These are phyloP conservation scores for Xanthorhoe designata DNA, from an alignment of 2,888 invertebrate species.

Conservation along the genomic window DNA sequence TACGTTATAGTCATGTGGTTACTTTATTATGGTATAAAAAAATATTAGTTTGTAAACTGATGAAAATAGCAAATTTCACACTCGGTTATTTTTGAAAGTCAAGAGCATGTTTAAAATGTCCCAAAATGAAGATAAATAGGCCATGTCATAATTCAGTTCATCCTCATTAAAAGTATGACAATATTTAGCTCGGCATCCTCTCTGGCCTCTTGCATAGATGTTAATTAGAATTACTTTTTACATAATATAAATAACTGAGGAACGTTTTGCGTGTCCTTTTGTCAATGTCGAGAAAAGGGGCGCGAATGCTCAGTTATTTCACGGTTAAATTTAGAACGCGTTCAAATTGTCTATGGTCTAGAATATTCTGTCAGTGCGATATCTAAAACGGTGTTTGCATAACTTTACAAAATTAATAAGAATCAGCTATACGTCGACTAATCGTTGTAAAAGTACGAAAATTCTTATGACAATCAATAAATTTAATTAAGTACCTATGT, in stretches of 20 bases:
- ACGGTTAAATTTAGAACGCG: slow-evolving; percentile 30
- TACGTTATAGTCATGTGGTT: too few species aligned
- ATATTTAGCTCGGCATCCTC: slow-evolving; percentile 76
- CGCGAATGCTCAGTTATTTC: slow-evolving; percentile 23
- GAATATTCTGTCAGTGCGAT: slow-evolving; percentile 17
- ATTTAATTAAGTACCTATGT: too few species aligned
- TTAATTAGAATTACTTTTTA: slow-evolving; percentile 45
- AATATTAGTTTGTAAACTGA: too few species aligned
- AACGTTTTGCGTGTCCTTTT: slow-evolving; percentile 25
- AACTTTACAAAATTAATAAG: too few species aligned
- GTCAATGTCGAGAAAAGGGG: slow-evolving; percentile 26
- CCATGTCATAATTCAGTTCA: slow-evolving; percentile 72
- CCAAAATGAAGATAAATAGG: slow-evolving; percentile 60
- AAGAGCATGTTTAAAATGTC: slow-evolving; percentile 38
- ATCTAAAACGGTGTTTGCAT: slow-evolving; percentile 9
- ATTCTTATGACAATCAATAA: too few species aligned
- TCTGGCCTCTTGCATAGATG: slow-evolving; percentile 60
- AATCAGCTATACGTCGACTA: too few species aligned
- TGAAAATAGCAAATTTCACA: neutral
- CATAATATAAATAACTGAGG: slow-evolving; percentile 39
- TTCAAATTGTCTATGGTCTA: slow-evolving; percentile 18
- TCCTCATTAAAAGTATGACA: slow-evolving; percentile 80
- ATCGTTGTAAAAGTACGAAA: too few species aligned
- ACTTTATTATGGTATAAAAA: too few species aligned
- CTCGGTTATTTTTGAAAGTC: slow-evolving; percentile 18